Evolutionary conservation across 2,888 invertebrate species (phyloP).

Genomic region (Cosmopolites sordidus): DNA sequence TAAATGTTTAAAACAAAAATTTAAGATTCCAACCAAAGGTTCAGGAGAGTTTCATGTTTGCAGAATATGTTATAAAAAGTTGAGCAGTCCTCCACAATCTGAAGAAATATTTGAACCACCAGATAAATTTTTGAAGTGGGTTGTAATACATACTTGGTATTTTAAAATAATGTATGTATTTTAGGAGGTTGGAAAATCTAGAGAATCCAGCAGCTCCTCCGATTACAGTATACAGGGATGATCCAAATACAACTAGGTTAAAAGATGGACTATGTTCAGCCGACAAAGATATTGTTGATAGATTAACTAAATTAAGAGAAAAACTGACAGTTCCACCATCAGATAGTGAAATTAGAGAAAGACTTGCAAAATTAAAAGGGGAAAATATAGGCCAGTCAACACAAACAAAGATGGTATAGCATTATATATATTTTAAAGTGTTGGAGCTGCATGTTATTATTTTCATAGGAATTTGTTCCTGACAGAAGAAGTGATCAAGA

Average conservation of each 20-base stretch:
- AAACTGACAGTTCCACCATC: slow-evolving; percentile 51
- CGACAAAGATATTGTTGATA: slow-evolving; percentile 62
- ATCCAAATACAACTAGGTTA: slow-evolving; percentile 41
- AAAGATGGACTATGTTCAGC: slow-evolving; percentile 49
- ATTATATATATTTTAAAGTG: background rate
- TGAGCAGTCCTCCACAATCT: slow-evolving; percentile 32
- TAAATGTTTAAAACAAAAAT: slow-evolving; percentile 72
- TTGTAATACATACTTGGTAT: background rate
- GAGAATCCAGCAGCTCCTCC: slow-evolving; percentile 56
- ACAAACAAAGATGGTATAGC: slow-evolving; percentile 21
- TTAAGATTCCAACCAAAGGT: slow-evolving; percentile 59
- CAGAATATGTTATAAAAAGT: slow-evolving; percentile 51
- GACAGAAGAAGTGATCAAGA: slow-evolving; percentile 66
- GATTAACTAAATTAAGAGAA: slow-evolving; percentile 65
- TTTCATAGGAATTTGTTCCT: background rate
- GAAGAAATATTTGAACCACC: slow-evolving; percentile 47
- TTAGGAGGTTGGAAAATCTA: slow-evolving; percentile 52
- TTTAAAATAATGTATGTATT: background rate
- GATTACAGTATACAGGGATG: slow-evolving; percentile 53
- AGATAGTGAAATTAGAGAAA: slow-evolving; percentile 60
- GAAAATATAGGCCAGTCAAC: slow-evolving; percentile 37
- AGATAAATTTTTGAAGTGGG: slow-evolving; percentile 56
- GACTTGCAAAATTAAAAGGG: slow-evolving; percentile 67
- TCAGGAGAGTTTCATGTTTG: slow-evolving; percentile 65
- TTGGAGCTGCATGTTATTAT: no score